Evolutionary conservation across 2,797 vertebrate species (phyloP).

Genomic region (Tolypeutes matacus): DNA sequence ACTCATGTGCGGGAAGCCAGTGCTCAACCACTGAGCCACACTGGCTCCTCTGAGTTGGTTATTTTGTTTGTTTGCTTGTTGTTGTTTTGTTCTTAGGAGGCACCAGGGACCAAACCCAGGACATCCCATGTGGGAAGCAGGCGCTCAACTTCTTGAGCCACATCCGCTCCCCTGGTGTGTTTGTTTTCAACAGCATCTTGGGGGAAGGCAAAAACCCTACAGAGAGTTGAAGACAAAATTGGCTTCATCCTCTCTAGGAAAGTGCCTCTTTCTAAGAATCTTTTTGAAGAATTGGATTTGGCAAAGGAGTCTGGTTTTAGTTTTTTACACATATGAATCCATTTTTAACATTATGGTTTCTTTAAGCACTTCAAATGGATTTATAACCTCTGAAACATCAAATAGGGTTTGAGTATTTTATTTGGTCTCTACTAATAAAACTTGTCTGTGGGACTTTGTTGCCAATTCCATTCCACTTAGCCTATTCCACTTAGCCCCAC

Average conservation of each 20-base stretch:
- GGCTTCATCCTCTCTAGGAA: neutral
- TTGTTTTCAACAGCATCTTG: too few species aligned
- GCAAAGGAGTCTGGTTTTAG: conserved; percentile 56
- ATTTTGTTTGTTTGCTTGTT: too few species aligned
- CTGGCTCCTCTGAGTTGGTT: too few species aligned
- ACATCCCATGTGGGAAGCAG: too few species aligned
- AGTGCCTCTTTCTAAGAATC: conserved; percentile 61
- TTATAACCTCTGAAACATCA: conserved; percentile 48
- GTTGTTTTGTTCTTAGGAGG: too few species aligned
- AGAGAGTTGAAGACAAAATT: neutral
- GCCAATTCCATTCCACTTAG: neutral
- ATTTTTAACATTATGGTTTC: neutral
- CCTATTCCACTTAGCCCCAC: neutral
- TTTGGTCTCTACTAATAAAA: neutral
- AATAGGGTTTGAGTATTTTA: neutral
- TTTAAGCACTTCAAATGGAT: conserved; percentile 33
- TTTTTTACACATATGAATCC: conserved; percentile 24
- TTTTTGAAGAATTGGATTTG: conserved; percentile 51
- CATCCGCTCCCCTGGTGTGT: too few species aligned
- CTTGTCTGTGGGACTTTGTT: neutral
- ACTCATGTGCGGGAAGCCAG: too few species aligned
- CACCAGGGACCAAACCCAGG: too few species aligned
- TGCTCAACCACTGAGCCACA: too few species aligned
- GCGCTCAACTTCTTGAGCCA: too few species aligned
- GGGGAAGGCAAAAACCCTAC: too few species aligned